phyloP scores from a whole-genome alignment of 2,888 invertebrate genomes.

The Muschampia plurimacula region DNA sequence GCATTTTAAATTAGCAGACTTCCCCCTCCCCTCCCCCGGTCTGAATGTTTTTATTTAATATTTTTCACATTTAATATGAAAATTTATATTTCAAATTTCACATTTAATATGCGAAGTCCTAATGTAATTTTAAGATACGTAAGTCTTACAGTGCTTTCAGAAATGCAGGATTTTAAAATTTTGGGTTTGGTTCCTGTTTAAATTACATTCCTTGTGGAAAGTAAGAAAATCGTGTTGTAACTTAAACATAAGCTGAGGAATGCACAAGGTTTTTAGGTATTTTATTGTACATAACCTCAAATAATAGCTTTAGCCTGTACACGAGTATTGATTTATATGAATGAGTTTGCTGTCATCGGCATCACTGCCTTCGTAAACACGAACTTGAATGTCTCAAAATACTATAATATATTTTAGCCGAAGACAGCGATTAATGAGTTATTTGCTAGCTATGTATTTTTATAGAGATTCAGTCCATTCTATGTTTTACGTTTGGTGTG shows the following conservation, averaged over 20 bases:
- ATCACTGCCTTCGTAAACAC: not conserved
- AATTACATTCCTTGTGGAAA: not conserved
- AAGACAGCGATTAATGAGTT: slow-evolving; percentile 2
- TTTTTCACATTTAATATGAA: too few species aligned
- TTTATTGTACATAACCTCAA: slow-evolving; percentile 39
- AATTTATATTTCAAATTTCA: too few species aligned
- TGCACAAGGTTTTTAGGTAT: slow-evolving; percentile 38
- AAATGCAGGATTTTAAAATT: not conserved
- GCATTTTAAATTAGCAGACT: too few species aligned
- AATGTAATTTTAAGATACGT: not conserved
- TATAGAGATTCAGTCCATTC: slow-evolving; percentile 37
- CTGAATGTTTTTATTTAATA: too few species aligned
- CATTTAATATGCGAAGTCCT: too few species aligned
- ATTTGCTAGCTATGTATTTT: not conserved
- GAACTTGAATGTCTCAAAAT: slow-evolving; percentile 17
- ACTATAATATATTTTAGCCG: slow-evolving; percentile 10
- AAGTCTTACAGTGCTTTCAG: not conserved
- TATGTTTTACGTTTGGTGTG: slow-evolving; percentile 23
- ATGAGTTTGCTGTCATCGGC: not conserved
- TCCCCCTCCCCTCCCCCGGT: too few species aligned
- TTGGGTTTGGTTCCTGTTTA: not conserved
- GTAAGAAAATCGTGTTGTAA: not conserved
- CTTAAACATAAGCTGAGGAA: slow-evolving; percentile 31
- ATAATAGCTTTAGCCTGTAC: slow-evolving; percentile 35
- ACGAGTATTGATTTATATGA: not conserved